Evolutionary conservation across 1,140 invertebrate genomes (phyloP).

Genomic region (Gryllus bimaculatus): DNA sequence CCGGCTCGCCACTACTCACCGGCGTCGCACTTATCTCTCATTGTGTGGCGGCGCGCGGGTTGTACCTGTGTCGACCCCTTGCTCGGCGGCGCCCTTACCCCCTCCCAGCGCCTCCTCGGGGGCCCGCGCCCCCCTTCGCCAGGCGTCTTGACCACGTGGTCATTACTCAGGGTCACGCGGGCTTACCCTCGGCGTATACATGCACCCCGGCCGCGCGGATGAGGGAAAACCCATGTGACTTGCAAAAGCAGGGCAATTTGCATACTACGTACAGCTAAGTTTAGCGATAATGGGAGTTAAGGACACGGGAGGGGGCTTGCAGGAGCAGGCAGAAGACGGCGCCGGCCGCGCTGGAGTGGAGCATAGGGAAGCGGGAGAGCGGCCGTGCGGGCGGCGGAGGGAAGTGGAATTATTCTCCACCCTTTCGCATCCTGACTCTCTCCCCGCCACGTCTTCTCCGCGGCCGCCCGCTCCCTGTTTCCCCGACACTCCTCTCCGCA

Average conservation of each 20-base stretch:
- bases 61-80: not conserved
- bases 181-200: not conserved
- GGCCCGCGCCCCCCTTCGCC: not conserved
- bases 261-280: not conserved
- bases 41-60: not conserved
- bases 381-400: not conserved
- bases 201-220: not conserved
- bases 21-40: not conserved
- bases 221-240: not conserved
- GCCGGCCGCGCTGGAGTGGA: not conserved
- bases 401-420: not conserved
- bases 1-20: not conserved
- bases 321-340: not conserved
- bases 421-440: not conserved
- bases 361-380: too few species aligned
- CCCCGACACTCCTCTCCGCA: not conserved
- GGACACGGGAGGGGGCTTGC: not conserved
- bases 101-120: not conserved
- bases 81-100: not conserved
- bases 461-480: not conserved
- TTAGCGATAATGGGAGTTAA: not conserved
- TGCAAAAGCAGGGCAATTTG: not conserved
- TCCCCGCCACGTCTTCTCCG: not conserved
- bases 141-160: not conserved
- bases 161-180: not conserved